Evolutionary conservation across 1,140 invertebrate genomes (phyloP), one percentile per base, ranked within the genome.

Genomic region (Drosophila ercepeae): DNA sequence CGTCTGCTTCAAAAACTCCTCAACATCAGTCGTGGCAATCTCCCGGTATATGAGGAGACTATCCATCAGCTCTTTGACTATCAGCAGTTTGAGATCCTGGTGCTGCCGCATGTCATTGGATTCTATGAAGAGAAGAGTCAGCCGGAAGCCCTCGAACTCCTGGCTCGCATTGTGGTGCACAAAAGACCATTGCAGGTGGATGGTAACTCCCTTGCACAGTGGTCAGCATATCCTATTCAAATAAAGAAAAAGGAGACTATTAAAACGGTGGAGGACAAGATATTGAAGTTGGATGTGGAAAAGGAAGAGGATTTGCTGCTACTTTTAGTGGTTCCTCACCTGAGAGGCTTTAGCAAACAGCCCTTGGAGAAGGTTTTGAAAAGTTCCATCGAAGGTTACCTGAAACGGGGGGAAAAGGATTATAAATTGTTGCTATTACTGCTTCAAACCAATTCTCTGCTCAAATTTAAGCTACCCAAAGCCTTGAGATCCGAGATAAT

Each of bases 41-140:
- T 91, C 60, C 84, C 92, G 18, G 92, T 95, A 8, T 92, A 95
- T 6, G 91, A 95, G 9, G 91, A 92, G 39, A 94, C 95, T 76
- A 93, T 96, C 1, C 92, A 94, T 74, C 93, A 94, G 89, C 92
- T 95, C 1, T 92, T 94, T 23, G 86, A 93, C 44, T 95, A 95
- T 89, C 92, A 94, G 4, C 93, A 94, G 42, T 97, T 97, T 90
- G 95, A 96, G 89, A 92, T 94, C 45, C 91, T 96, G 45, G 93
- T 97, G 52, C 89, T 97, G 50, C 95, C 96, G 0, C 92, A 93
- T 32, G 93, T 96, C 29, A 75, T 97, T 9, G 92, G 93, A 8
- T 94, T 93, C 78, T 94, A 94, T 69, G 89, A 94, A n/a, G 78
- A 92, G 49, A 91, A 91, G 18, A 93, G 95, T 39, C 92, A 94